Percentiles rank a stretch among this genome's conserved stretches.
Conservation (phyloP, 2,113 vertebrate genomes). For the Dryoscopus gambensis region DNA sequence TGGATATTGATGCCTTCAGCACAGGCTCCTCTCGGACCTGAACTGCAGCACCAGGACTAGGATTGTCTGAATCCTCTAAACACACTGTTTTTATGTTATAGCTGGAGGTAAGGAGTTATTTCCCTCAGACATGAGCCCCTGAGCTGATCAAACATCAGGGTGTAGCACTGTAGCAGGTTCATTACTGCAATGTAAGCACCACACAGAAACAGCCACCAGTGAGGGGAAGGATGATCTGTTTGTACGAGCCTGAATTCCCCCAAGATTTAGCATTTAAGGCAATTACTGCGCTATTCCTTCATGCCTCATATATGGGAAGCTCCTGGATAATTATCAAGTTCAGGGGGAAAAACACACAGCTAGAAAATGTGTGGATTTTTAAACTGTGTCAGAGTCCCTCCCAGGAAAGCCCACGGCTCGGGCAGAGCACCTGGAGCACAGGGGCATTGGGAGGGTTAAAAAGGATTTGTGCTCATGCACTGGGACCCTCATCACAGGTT, state of each 20-base stretch:
- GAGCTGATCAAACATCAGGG: neutral
- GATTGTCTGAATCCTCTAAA: neutral
- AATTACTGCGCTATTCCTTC: slow-evolving; percentile 5
- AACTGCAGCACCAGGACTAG: neutral
- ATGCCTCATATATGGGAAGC: neutral
- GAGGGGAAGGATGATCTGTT: neutral
- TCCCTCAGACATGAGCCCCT: neutral
- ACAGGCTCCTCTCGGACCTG: neutral
- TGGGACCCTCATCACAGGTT: neutral
- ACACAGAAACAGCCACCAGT: neutral
- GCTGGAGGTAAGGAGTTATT: neutral
- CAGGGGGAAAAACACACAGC: neutral
- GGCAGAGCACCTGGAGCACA: neutral
- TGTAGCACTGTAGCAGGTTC: neutral
- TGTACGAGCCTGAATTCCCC: neutral
- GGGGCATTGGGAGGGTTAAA: neutral
- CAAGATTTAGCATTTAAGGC: neutral
- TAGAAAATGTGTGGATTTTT: neutral
- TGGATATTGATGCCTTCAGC: neutral
- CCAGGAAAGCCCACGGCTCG: neutral
- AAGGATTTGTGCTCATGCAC: neutral
- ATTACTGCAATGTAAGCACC: neutral
- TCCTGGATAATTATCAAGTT: neutral
- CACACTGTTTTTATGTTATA: neutral
- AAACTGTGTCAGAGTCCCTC: neutral